These are phyloP conservation scores for Gonocerus acuteangulatus DNA, from an alignment of 2,888 invertebrate genomes.

Conservation along the genomic window DNA sequence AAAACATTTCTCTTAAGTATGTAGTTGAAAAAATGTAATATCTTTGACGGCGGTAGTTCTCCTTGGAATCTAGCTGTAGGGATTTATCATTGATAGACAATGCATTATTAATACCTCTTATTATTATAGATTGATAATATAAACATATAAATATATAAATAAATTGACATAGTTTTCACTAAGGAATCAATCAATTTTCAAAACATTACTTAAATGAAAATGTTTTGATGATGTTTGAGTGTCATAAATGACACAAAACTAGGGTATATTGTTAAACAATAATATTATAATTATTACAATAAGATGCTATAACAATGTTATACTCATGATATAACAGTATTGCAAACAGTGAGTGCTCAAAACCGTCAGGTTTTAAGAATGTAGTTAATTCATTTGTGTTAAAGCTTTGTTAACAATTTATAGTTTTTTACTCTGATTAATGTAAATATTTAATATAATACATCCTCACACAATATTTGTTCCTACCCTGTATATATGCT, in stretches of 20 bases:
- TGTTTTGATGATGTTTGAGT: background rate
- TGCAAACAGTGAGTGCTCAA: background rate
- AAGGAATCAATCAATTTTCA: background rate
- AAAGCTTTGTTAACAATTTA: background rate
- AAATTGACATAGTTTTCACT: no score
- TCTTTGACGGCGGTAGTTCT: no score
- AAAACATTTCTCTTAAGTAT: no score
- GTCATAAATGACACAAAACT: background rate
- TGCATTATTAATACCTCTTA: no score
- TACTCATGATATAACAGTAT: background rate
- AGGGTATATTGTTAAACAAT: background rate
- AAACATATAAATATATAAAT: no score
- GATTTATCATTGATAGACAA: no score
- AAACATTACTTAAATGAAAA: background rate
- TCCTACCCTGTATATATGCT: no score
- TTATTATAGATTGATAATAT: no score
- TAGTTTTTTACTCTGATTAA: background rate
- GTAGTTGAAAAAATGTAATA: no score
- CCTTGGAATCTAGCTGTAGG: no score
- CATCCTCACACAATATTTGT: no score
- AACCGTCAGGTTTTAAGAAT: background rate
- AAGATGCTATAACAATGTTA: background rate
- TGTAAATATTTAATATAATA: background rate
- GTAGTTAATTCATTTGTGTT: background rate
- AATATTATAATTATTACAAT: constrained; percentile 1